Conservation (phyloP, 1,140 invertebrate genomes). For the Coptotermes formosanus region DNA sequence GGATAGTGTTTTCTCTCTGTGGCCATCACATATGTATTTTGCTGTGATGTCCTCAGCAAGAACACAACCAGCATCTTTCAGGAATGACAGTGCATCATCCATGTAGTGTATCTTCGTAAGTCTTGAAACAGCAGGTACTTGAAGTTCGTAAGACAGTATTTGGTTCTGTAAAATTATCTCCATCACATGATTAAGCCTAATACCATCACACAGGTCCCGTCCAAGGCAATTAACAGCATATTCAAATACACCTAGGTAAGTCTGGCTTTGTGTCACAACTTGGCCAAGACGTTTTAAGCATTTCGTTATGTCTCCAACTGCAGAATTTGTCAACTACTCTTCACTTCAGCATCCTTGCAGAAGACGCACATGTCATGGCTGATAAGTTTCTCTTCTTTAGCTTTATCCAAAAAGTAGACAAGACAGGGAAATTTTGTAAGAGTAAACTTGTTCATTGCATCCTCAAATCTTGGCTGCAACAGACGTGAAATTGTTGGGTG, state of each 20-base stretch:
- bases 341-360: slow-evolving; percentile 72
- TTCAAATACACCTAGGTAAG: slow-evolving; percentile 83
- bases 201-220: slow-evolving; percentile 72
- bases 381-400: slow-evolving; percentile 78
- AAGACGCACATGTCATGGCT: slow-evolving; percentile 89
- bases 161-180: slow-evolving; percentile 76
- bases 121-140: slow-evolving; percentile 79
- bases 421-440: slow-evolving; percentile 80
- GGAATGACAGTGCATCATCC: slow-evolving; percentile 63
- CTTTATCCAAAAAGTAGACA: slow-evolving; percentile 83
- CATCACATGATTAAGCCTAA: slow-evolving; percentile 69
- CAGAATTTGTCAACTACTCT: slow-evolving; percentile 76
- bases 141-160: slow-evolving; percentile 61
- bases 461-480: slow-evolving; percentile 56
- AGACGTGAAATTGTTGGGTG: slow-evolving; percentile 54
- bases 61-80: slow-evolving; percentile 57
- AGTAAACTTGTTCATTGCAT: slow-evolving; percentile 75
- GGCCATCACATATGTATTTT: slow-evolving; percentile 80
- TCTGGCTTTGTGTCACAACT: slow-evolving; percentile 73
- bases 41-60: slow-evolving; percentile 65
- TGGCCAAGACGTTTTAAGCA: slow-evolving; percentile 75
- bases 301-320: slow-evolving; percentile 81
- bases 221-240: slow-evolving; percentile 77
- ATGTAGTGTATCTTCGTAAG: slow-evolving; percentile 88
- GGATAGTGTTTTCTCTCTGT: slow-evolving; percentile 82